Evolutionary conservation across 30 jellyfish, hydroid and myxozoan species (phyloP).

Genomic region (Hydra vulgaris): DNA sequence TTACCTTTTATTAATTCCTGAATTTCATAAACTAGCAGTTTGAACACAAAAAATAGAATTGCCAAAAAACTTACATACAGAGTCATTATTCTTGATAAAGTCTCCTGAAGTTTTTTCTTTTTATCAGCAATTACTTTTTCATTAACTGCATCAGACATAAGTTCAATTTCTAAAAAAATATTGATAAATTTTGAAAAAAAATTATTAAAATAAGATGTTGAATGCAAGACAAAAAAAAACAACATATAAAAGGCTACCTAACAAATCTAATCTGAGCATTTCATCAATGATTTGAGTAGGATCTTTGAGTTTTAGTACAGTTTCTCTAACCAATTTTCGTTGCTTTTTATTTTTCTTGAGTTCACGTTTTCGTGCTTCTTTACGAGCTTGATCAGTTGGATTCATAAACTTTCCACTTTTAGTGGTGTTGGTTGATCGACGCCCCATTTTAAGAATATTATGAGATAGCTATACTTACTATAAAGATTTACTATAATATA

Average conservation of each 20-base stretch:
- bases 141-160: constrained; percentile 56
- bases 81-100: constrained; percentile 53
- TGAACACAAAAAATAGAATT: too few species aligned
- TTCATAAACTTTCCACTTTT: constrained; percentile 98
- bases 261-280: constrained; percentile 60
- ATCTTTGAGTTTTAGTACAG: constrained; percentile 86
- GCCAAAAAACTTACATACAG: constrained; percentile 70
- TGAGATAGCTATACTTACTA: too few species aligned
- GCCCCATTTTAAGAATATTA: constrained; percentile 89
- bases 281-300: constrained; percentile 89
- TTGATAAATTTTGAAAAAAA: too few species aligned
- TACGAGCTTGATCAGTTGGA: constrained; percentile 98
- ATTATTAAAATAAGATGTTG: too few species aligned
- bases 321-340: constrained; percentile 89
- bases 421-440: constrained; percentile 93
- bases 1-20: too few species aligned
- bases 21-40: too few species aligned
- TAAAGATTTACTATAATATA: too few species aligned
- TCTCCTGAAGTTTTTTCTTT: constrained; percentile 72
- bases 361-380: constrained; percentile 35
- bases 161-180: constrained; percentile 59
- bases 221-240: too few species aligned
- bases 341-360: constrained; percentile 73
- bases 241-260: constrained; percentile 49
- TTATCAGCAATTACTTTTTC: constrained; percentile 83